Base-by-base conservation (phyloP, 2,113 vertebrate genomes). In the Pogona vitticeps region DNA sequence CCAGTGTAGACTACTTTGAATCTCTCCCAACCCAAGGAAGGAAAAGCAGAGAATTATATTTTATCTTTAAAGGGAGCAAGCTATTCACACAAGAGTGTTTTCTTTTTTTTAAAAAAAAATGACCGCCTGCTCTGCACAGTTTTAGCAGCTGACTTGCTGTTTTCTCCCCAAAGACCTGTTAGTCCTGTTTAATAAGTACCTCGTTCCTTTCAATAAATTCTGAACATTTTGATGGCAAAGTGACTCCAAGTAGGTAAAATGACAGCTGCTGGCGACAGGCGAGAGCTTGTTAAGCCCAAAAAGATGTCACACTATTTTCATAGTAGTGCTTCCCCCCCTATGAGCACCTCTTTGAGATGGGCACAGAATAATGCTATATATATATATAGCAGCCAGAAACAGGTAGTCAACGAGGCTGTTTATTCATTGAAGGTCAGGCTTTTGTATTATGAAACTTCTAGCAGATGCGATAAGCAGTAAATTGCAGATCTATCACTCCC, bases 401-500 rank as follows among this genome's bases (percentile, higher is more conserved):
- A 95, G 93, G 95, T 95, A 96, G 92, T 92, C 94, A 96, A 80
- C 88, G 80, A 75, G 91, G 88, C 92, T 96, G 95, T 97, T 97
- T 97, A 97, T 97, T 96, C 96, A 94, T 52, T 96, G 97, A 97
- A 98, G 97, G 97, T 98, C 98, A 97, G 95, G 88, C 94, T 97
- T 98, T 97, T 97, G 96, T 97, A 93, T 97, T 96, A 95, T 94
- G 95, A 97, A 98, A 98, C 96, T 97, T 98, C 96, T 95, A 97
- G 95, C 96, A 97, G 96, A 97, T 96, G 95, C 95, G 97, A 98
- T 98, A 97, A 98, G 97, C 96, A 96, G 95, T 97, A 97, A 98
- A 98, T 97, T 97, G 96, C 95, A 96, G 95, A 97, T 97, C 97
- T 97, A 97, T 97, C 97, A 96, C 94, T 93, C 86, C 87, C 90